A percentile compares a stretch with the other conserved stretches of the same genome.
phyloP scores from a whole-genome alignment of 2,888 invertebrate species.

The Caradrina kadenii region DNA sequence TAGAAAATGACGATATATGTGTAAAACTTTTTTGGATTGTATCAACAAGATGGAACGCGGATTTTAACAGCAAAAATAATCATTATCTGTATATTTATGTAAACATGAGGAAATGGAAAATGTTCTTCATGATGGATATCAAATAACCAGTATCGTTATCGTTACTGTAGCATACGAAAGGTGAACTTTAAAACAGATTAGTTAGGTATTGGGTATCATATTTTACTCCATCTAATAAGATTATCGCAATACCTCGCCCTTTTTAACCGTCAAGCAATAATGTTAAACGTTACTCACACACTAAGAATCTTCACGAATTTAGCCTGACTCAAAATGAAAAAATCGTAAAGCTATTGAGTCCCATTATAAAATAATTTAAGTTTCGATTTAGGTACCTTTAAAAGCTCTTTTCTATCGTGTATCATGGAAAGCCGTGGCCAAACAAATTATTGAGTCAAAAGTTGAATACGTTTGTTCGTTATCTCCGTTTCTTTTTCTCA shows the following conservation, averaged over 20 bases:
- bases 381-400: conserved; percentile 45
- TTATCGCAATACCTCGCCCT: background rate
- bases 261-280: conserved; percentile 3
- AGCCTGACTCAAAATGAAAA: conserved; percentile 26
- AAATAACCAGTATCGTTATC: too few species aligned
- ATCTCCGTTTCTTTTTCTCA: conserved; percentile 44
- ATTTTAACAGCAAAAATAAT: background rate
- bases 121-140: too few species aligned
- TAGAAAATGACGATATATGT: background rate
- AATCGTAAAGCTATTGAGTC: conserved; percentile 28
- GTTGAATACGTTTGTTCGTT: conserved; percentile 65
- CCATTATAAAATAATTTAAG: conserved; percentile 55
- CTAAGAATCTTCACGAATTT: conserved; percentile 26
- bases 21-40: background rate
- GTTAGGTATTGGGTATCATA: background rate
- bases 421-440: conserved; percentile 73
- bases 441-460: conserved; percentile 78
- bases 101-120: background rate
- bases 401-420: conserved; percentile 64
- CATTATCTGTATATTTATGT: too few species aligned
- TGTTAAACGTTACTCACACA: conserved; percentile 9
- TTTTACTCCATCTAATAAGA: background rate
- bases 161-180: background rate
- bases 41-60: background rate
- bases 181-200: background rate